Evolutionary conservation across 2,113 vertebrate genomes (phyloP).

Genomic region (Cottus gobio): DNA sequence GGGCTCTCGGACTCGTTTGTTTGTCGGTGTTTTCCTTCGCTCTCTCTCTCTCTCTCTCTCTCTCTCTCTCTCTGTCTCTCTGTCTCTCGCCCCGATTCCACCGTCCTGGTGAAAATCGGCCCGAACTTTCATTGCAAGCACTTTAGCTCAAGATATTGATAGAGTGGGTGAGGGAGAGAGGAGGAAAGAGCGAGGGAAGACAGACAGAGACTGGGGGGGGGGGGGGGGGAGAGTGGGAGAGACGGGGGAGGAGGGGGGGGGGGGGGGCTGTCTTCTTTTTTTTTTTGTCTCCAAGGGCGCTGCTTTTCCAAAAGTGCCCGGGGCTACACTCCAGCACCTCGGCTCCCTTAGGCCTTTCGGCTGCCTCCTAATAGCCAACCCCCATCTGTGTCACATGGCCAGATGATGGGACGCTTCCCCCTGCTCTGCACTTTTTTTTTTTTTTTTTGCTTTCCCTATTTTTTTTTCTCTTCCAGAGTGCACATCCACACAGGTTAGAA

Average conservation of each 20-base stretch:
- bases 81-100: no score
- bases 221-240: conserved; percentile 39
- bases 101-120: conserved; percentile 66
- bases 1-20: conserved; percentile 75
- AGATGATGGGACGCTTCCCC: conserved; percentile 89
- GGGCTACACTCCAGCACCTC: conserved; percentile 98
- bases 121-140: conserved; percentile 71
- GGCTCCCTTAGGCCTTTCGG: conserved; percentile 97
- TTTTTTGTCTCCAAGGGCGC: conserved; percentile 90
- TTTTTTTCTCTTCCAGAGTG: conserved; percentile 86
- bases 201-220: conserved; percentile 72
- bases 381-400: conserved; percentile 84
- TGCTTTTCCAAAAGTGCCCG: conserved; percentile 97
- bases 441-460: conserved; percentile 59
- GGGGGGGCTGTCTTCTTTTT: conserved; percentile 69
- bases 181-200: conserved; percentile 50
- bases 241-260: conserved; percentile 25
- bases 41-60: no score
- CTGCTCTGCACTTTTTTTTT: conserved; percentile 78
- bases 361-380: conserved; percentile 98
- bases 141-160: conserved; percentile 74
- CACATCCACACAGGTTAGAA: conserved; percentile 98
- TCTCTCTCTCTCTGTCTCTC: no score
- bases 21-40: conserved; percentile 62
- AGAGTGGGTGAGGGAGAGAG: conserved; percentile 53